phyloP scores from a whole-genome alignment of 2,113 vertebrate genomes.

The Fukomys damarensis region DNA sequence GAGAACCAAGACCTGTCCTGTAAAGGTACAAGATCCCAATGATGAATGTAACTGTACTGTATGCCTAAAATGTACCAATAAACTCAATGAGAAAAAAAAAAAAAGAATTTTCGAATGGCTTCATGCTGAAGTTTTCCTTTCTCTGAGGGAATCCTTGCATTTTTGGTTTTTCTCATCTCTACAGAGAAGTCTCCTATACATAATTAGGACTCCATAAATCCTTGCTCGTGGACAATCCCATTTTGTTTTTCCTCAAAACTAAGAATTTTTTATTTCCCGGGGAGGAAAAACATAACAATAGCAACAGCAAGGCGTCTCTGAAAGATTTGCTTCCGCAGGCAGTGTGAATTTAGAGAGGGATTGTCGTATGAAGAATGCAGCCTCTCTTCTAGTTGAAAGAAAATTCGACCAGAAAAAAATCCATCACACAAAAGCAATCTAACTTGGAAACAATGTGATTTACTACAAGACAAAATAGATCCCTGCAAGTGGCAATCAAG shows the following conservation, averaged over 20 bases:
- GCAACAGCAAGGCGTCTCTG: background rate
- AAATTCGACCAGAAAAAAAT: slow-evolving; percentile 47
- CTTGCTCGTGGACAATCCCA: background rate
- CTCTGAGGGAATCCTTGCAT: background rate
- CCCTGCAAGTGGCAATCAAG: background rate
- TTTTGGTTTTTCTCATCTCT: background rate
- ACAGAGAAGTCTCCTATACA: background rate
- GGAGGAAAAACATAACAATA: background rate
- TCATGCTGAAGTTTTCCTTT: background rate
- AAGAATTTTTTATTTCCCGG: background rate
- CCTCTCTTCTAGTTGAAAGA: background rate
- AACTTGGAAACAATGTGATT: background rate
- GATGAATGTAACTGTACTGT: too few species aligned
- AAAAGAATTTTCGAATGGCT: too few species aligned
- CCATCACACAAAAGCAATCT: background rate
- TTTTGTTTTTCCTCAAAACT: background rate
- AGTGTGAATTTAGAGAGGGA: background rate
- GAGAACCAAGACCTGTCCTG: too few species aligned
- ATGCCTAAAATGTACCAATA: too few species aligned
- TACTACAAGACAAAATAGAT: background rate
- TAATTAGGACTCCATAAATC: background rate
- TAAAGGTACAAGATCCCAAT: too few species aligned
- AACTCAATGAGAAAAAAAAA: too few species aligned
- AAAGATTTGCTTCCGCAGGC: background rate
- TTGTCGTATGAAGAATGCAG: slow-evolving; percentile 1